Conservation (phyloP, 2,113 vertebrate species). For the Centropus unirufus region DNA sequence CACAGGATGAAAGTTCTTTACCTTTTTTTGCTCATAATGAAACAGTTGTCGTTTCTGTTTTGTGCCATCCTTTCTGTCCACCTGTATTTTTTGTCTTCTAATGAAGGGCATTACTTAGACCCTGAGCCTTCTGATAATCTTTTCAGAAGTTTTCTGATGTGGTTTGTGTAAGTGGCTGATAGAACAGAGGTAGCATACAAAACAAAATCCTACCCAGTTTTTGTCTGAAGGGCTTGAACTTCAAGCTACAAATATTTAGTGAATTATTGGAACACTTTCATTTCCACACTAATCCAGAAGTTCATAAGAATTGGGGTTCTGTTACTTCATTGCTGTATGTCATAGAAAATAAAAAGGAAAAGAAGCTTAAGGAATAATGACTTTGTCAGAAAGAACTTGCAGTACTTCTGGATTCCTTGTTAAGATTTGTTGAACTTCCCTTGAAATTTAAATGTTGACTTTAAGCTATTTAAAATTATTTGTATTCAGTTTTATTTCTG, state of each 20-base stretch:
- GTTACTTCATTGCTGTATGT: not conserved
- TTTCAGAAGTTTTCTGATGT: not conserved
- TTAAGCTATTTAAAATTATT: not conserved
- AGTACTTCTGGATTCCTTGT: not conserved
- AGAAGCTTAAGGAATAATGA: not conserved
- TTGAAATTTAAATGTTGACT: not conserved
- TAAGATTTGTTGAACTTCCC: not conserved
- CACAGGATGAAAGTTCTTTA: conserved; percentile 28
- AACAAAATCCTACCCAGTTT: not conserved
- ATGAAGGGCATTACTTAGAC: not conserved
- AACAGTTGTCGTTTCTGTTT: not conserved
- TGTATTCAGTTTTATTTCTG: not conserved
- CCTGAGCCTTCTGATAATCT: conserved; percentile 9
- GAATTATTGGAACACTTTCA: not conserved
- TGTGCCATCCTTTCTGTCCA: not conserved
- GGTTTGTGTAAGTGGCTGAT: not conserved
- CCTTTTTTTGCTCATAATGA: not conserved
- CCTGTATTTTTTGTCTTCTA: conserved; percentile 11
- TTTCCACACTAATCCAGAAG: not conserved
- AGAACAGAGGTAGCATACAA: not conserved
- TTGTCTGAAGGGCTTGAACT: not conserved
- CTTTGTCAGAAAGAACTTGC: not conserved
- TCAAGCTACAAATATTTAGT: not conserved
- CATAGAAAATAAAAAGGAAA: not conserved
- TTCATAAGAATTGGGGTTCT: not conserved